These are phyloP conservation scores for Neocloeon triangulifer DNA, from an alignment of 1,140 invertebrate species.

Conservation along the genomic window DNA sequence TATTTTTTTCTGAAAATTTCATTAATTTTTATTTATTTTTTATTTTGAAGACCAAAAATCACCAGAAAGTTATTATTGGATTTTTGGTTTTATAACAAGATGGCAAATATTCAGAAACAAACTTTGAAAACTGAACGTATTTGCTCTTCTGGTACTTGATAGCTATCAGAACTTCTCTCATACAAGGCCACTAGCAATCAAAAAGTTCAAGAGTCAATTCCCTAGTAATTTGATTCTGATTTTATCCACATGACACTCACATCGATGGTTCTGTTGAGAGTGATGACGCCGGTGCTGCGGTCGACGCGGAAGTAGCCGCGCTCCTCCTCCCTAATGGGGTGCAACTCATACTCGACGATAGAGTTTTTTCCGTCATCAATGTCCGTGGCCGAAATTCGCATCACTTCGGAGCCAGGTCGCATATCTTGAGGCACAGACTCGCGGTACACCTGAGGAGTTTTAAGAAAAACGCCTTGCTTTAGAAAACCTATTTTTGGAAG, in stretches of 20 bases:
- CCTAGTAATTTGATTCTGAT: too few species aligned
- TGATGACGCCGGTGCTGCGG: slow-evolving; percentile 50
- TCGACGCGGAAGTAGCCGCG: slow-evolving; percentile 53
- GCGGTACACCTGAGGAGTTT: slow-evolving; percentile 33
- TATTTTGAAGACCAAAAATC: too few species aligned
- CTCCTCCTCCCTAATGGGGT: slow-evolving; percentile 23
- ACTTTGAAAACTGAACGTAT: too few species aligned
- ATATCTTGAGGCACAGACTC: slow-evolving; percentile 55
- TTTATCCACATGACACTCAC: slow-evolving; percentile 26
- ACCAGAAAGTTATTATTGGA: too few species aligned
- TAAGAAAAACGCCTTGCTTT: neutral
- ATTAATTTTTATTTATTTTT: too few species aligned
- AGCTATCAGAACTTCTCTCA: too few species aligned
- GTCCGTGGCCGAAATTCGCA: slow-evolving; percentile 71
- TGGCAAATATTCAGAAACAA: too few species aligned
- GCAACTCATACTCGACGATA: slow-evolving; percentile 37
- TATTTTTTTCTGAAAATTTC: too few species aligned
- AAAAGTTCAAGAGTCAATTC: too few species aligned
- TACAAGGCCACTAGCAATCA: too few species aligned
- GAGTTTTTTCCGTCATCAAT: slow-evolving; percentile 72
- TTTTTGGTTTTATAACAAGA: too few species aligned
- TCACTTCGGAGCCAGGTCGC: slow-evolving; percentile 40
- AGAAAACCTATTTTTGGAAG: neutral
- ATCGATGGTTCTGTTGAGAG: slow-evolving; percentile 42
- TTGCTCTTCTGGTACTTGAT: too few species aligned